phyloP scores from a whole-genome alignment of 2,797 vertebrate genomes.

The Myoxocephalus aenaeus region DNA sequence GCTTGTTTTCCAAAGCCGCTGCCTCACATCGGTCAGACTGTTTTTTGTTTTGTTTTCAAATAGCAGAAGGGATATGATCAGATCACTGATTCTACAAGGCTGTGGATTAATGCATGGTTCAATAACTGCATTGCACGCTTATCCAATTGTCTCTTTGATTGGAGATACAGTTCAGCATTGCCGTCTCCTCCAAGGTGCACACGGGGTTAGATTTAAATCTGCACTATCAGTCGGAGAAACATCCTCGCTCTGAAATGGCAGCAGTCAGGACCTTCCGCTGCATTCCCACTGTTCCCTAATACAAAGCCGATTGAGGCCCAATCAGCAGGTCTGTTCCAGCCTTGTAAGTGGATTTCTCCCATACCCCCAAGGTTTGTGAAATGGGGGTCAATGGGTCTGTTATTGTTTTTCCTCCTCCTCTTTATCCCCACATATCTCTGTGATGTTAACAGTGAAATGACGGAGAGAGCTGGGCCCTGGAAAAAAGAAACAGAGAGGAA shows the following conservation, averaged over 20 bases:
- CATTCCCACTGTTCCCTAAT: conserved; percentile 64
- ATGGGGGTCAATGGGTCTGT: conserved; percentile 82
- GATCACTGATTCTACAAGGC: conserved; percentile 44
- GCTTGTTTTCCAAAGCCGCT: conserved; percentile 30
- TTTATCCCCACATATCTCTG: conserved; percentile 78
- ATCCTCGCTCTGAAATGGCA: conserved; percentile 51
- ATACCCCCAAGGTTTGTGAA: conserved; percentile 77
- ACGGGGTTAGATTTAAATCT: conserved; percentile 66
- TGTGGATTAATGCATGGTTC: conserved; percentile 52
- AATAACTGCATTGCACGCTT: conserved; percentile 41
- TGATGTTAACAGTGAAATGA: conserved; percentile 79
- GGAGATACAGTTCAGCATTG: conserved; percentile 35
- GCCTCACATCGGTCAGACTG: conserved; percentile 10
- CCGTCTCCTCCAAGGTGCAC: conserved; percentile 23
- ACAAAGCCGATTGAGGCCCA: conserved; percentile 68
- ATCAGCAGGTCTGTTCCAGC: conserved; percentile 70
- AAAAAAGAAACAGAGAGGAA: conserved; percentile 62
- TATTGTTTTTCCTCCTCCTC: conserved; percentile 80
- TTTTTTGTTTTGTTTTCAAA: conserved; percentile 7
- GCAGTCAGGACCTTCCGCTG: conserved; percentile 58
- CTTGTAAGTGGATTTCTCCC: conserved; percentile 76
- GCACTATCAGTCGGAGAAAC: conserved; percentile 43
- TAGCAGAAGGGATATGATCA: conserved; percentile 45
- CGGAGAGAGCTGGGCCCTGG: conserved; percentile 58
- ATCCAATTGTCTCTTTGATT: conserved; percentile 50